Evolutionary conservation across 2,113 vertebrate species (phyloP).

Genomic region (Hemiscyllium ocellatum): DNA sequence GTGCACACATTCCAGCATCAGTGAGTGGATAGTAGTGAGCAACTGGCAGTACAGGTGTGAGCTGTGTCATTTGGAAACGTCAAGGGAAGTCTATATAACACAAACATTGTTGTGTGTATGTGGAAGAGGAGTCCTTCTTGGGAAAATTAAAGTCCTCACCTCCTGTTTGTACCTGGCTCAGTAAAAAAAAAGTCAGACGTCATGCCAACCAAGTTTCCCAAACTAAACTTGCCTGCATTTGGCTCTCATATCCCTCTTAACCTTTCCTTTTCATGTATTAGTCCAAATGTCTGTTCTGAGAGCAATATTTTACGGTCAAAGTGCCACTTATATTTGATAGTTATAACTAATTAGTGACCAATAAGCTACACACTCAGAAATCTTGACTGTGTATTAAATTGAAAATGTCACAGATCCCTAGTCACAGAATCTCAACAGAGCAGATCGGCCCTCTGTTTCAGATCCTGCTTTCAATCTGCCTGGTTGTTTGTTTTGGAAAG

Average conservation of each 20-base stretch:
- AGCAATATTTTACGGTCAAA: not conserved
- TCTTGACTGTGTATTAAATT: not conserved
- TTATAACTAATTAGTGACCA: not conserved
- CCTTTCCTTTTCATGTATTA: no score
- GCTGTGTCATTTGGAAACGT: not conserved
- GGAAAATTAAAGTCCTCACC: not conserved
- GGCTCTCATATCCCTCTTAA: no score
- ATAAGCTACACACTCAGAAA: not conserved
- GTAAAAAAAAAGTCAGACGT: not conserved
- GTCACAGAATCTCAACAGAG: not conserved
- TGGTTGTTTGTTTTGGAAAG: constrained; percentile 3
- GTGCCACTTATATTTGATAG: not conserved
- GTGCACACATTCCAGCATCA: not conserved
- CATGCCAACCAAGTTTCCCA: no score
- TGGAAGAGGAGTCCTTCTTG: not conserved
- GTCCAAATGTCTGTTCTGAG: not conserved
- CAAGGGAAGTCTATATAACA: not conserved
- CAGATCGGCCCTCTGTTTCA: not conserved
- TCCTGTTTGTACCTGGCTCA: not conserved
- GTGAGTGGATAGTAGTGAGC: not conserved
- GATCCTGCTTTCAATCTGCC: not conserved
- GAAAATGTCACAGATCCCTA: not conserved
- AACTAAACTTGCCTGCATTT: no score
- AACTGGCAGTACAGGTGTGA: not conserved
- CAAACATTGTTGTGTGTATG: not conserved